Conservation (phyloP, 2,797 vertebrate genomes). For the Cygnus olor region DNA sequence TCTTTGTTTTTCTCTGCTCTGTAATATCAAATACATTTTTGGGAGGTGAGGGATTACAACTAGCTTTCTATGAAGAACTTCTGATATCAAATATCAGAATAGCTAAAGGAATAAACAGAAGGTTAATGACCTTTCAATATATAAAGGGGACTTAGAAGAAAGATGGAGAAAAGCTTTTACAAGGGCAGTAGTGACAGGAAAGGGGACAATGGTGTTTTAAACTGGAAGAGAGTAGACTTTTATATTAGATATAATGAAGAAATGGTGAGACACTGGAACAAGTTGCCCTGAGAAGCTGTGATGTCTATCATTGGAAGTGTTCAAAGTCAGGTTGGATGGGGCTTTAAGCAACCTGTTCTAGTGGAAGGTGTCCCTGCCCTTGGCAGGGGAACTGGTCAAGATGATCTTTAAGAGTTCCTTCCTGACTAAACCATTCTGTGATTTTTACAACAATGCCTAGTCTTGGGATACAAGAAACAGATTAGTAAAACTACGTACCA, state of each 20-base stretch:
- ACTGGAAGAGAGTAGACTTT: neutral
- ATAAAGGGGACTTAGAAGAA: neutral
- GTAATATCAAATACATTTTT: neutral
- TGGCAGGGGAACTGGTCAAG: no score
- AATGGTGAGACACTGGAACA: no score
- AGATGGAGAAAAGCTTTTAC: neutral
- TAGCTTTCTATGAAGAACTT: neutral
- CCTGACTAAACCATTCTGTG: no score
- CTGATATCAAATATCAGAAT: neutral
- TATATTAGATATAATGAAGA: no score
- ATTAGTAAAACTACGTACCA: neutral
- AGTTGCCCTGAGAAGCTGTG: no score
- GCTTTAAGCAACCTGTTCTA: no score
- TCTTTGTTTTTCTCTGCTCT: neutral
- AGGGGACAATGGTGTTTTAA: neutral
- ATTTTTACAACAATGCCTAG: neutral
- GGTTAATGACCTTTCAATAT: neutral
- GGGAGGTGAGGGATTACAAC: neutral
- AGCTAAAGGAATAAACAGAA: neutral
- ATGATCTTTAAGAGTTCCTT: no score
- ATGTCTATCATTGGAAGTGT: no score
- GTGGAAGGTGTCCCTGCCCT: no score
- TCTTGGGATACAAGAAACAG: neutral
- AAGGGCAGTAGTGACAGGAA: no score
- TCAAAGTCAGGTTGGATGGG: no score